These are phyloP conservation scores for Brachyptera putata DNA, from an alignment of 2,888 invertebrate genomes.

Conservation along the genomic window DNA sequence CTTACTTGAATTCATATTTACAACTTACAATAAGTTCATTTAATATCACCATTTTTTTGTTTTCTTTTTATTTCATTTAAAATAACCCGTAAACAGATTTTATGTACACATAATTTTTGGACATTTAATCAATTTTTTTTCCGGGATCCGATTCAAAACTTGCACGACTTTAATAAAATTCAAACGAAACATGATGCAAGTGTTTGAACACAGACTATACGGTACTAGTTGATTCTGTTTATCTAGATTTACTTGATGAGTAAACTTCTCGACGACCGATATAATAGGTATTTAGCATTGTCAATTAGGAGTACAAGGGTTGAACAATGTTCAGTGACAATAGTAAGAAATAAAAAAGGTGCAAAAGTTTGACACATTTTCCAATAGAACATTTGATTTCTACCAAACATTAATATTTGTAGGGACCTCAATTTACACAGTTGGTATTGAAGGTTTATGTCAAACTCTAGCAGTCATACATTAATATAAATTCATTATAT, in stretches of 20 bases:
- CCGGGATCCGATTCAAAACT: background rate
- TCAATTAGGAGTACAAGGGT: too few species aligned
- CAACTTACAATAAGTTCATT: conserved; percentile 24
- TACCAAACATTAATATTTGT: too few species aligned
- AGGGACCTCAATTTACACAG: too few species aligned
- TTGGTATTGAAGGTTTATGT: too few species aligned
- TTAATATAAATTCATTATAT: too few species aligned
- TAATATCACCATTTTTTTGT: conserved; percentile 28
- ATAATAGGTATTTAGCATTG: too few species aligned
- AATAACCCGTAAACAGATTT: conserved; percentile 32
- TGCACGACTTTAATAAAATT: conserved; percentile 5
- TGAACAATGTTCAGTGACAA: too few species aligned
- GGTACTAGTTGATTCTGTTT: too few species aligned
- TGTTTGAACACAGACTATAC: background rate
- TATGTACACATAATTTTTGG: conserved; percentile 29
- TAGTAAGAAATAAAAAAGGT: background rate
- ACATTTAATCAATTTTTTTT: conserved; percentile 13
- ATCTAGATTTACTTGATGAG: background rate
- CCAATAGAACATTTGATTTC: background rate
- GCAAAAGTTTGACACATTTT: background rate
- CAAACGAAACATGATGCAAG: conserved; percentile 6
- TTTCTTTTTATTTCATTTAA: conserved; percentile 28
- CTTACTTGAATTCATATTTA: conserved; percentile 26
- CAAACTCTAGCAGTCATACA: too few species aligned
- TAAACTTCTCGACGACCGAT: too few species aligned